Evolutionary conservation across 2,797 vertebrate genomes (phyloP).

Genomic region (Zalophus californianus): DNA sequence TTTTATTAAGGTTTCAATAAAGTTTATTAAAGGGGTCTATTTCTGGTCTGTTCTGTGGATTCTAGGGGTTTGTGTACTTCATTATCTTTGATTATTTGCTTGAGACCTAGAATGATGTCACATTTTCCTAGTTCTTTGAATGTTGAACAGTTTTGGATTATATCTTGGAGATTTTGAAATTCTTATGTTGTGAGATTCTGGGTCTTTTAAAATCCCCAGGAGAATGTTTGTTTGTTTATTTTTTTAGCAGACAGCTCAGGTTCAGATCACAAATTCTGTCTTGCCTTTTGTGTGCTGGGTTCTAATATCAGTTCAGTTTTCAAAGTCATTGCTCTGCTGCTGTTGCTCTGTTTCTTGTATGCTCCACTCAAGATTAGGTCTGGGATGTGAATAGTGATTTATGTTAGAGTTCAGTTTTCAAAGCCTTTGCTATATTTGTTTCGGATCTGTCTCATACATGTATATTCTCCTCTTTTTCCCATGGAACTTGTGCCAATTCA

Average conservation of each 20-base stretch:
- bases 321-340: neutral
- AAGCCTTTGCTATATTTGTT: neutral
- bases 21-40: neutral
- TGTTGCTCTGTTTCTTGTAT: neutral
- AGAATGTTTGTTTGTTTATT: neutral
- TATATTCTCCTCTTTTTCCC: neutral
- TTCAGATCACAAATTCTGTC: neutral
- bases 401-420: neutral
- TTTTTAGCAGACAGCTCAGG: neutral
- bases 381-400: neutral
- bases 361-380: neutral
- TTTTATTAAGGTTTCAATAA: neutral
- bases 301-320: neutral
- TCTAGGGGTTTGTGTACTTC: neutral
- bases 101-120: neutral
- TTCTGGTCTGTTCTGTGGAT: neutral
- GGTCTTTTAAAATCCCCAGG: neutral
- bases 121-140: slow-evolving; percentile 6
- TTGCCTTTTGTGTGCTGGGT: slow-evolving; percentile 7
- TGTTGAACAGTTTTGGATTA: neutral
- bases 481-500: neutral
- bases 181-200: neutral
- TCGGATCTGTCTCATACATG: neutral
- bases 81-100: neutral
- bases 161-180: neutral